Percentiles rank a stretch among this genome's conserved stretches.
phyloP scores from a whole-genome alignment of 2,113 vertebrate species.

The Salvelinus fontinalis region DNA sequence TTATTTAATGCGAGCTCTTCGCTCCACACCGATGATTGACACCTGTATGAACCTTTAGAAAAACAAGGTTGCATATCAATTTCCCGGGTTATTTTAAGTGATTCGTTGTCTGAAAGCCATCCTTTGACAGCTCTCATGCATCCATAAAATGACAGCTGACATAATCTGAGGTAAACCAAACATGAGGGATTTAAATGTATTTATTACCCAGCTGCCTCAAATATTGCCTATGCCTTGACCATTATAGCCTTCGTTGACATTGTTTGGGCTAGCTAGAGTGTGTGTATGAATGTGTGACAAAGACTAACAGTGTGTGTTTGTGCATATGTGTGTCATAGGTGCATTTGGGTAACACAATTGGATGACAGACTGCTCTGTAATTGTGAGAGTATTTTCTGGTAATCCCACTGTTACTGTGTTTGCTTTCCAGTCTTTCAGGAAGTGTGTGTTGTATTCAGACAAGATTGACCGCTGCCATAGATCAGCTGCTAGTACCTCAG shows the following conservation, averaged over 20 bases:
- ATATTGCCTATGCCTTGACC: neutral
- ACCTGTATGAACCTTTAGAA: neutral
- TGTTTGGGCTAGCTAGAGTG: neutral
- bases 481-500: neutral
- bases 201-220: neutral
- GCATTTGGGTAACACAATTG: neutral
- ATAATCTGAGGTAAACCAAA: neutral
- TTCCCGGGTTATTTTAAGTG: constrained; percentile 1
- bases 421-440: neutral
- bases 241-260: neutral
- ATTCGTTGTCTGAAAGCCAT: neutral
- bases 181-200: neutral
- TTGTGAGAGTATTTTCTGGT: neutral
- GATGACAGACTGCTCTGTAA: neutral
- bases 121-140: neutral
- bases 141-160: neutral
- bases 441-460: neutral
- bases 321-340: neutral
- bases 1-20: neutral
- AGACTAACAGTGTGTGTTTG: neutral
- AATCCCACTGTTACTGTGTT: neutral
- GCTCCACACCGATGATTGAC: neutral
- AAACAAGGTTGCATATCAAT: neutral
- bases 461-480: neutral
- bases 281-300: neutral